Evolutionary conservation across 2,888 invertebrate species (phyloP).

Genomic region (Tipula confusa): DNA sequence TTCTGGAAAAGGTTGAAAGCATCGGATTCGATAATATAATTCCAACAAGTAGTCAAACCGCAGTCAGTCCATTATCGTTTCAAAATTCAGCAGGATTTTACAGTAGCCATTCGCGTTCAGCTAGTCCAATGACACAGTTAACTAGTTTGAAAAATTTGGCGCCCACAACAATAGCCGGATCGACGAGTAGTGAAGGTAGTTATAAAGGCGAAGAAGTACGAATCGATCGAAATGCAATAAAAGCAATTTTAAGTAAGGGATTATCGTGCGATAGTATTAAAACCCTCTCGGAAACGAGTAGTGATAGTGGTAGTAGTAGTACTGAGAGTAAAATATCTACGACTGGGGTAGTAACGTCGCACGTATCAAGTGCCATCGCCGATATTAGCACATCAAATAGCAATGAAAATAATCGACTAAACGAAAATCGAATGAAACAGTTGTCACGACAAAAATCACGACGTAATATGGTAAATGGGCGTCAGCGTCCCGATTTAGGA

Average conservation of each 20-base stretch:
- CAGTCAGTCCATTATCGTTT: conserved; percentile 39
- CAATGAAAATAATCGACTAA: conserved; percentile 50
- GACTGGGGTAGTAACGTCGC: not conserved
- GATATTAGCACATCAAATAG: not conserved
- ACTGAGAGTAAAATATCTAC: not conserved
- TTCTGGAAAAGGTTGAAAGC: conserved; percentile 64
- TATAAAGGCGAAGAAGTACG: conserved; percentile 46
- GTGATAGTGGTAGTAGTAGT: conserved; percentile 40
- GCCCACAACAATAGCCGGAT: conserved; percentile 39
- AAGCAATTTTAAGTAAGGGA: conserved; percentile 44
- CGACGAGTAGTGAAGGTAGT: conserved; percentile 40
- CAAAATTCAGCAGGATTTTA: conserved; percentile 52
- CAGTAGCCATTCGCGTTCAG: conserved; percentile 54
- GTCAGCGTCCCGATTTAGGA: conserved; percentile 58
- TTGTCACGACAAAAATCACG: conserved; percentile 54
- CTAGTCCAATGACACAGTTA: conserved; percentile 76
- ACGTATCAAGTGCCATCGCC: not conserved
- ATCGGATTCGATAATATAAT: conserved; percentile 65
- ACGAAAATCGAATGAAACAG: conserved; percentile 50
- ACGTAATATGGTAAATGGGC: conserved; percentile 52
- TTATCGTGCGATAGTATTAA: conserved; percentile 38
- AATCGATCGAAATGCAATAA: conserved; percentile 51
- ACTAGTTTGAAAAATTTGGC: conserved; percentile 62
- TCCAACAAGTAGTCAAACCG: conserved; percentile 35
- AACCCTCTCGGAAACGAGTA: conserved; percentile 35